Base-by-base conservation (phyloP, 1,140 invertebrate species). In the Apis dorsata region DNA sequence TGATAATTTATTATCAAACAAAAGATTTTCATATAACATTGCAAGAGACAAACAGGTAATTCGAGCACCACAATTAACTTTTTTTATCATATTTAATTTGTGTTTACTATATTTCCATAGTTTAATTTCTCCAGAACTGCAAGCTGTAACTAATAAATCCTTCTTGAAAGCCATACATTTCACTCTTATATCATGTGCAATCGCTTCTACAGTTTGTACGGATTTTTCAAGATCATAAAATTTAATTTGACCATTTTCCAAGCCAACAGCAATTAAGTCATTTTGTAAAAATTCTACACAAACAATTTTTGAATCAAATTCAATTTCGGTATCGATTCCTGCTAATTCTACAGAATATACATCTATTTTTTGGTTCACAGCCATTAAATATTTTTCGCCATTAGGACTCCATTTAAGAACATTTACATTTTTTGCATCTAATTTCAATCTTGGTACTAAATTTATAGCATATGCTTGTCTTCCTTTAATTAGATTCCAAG, bases 401-500 rank as follows among this genome's bases (percentile, higher is more conserved):
- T 94, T 94, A 17, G 96, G 96, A 74, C 95, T 95, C 95, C 96
- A 97, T 79, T 95, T 79, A 91, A 95, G 89, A 92, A 95, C 83
- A 92, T 95, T 87, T 91, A 95, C 89, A 93, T 90, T 89, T 90
- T 93, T 92, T 90, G 95, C 91, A 89, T 94, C 87, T 1, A 86
- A 53, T 91, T 94, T 92, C 93, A 95, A 91, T 90, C 96, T 96
- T 69, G 94, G 96, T 28, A 95, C 94, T 44, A 99, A 93, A 92
- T 99, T 99, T 5, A 97, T 98, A 2, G 97, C 96, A 92, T 97
- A 99, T 7, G 98, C 98, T 90, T 95, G 95, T 86, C 97, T 95
- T 0, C 98, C 98, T 94, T 98, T 99, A 0, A 99, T 94, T 80
- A 99, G 94, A 94, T 99, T 99, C 98, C 98, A 99, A 2, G 98